These are phyloP conservation scores for Brachionus asplanchnoidis DNA, from an alignment of 1,140 invertebrate species.

Conservation along the genomic window DNA sequence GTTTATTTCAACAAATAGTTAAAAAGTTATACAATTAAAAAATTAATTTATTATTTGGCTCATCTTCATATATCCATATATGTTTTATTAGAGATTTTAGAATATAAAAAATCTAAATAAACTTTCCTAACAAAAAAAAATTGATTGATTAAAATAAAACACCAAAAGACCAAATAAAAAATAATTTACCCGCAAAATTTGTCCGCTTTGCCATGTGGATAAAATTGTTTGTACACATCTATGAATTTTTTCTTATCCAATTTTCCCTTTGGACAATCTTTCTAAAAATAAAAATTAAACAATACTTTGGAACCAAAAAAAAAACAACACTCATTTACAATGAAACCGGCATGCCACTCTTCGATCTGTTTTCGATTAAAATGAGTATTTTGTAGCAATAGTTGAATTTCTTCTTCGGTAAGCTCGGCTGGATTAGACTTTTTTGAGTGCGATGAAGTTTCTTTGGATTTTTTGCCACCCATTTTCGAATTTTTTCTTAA, in stretches of 20 bases:
- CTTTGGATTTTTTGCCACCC: constrained; percentile 29
- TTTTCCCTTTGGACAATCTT: constrained; percentile 42
- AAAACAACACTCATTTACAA: neutral
- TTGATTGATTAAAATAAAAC: too few species aligned
- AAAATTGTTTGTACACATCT: constrained; percentile 42
- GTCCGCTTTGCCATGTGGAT: constrained; percentile 41
- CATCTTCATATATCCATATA: too few species aligned
- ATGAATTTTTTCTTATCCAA: constrained; percentile 41
- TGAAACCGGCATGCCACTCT: constrained; percentile 42
- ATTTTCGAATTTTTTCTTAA: constrained; percentile 26
- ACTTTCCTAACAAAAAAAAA: too few species aligned
- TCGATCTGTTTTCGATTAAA: constrained; percentile 38
- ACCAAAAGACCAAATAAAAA: too few species aligned
- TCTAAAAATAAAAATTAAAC: constrained; percentile 18
- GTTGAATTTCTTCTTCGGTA: constrained; percentile 40
- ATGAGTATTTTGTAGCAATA: constrained; percentile 30
- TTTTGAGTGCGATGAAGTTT: neutral
- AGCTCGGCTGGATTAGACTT: constrained; percentile 20
- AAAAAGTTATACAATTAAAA: neutral
- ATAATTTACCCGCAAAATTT: constrained; percentile 40
- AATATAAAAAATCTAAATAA: too few species aligned
- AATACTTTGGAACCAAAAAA: neutral
- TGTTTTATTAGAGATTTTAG: too few species aligned
- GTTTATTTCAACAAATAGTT: neutral
- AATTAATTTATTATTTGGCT: too few species aligned